A percentile compares a stretch with the other conserved stretches of the same genome.
Evolutionary conservation across 1,140 invertebrate genomes (phyloP).

Genomic region (Zophobas morio): DNA sequence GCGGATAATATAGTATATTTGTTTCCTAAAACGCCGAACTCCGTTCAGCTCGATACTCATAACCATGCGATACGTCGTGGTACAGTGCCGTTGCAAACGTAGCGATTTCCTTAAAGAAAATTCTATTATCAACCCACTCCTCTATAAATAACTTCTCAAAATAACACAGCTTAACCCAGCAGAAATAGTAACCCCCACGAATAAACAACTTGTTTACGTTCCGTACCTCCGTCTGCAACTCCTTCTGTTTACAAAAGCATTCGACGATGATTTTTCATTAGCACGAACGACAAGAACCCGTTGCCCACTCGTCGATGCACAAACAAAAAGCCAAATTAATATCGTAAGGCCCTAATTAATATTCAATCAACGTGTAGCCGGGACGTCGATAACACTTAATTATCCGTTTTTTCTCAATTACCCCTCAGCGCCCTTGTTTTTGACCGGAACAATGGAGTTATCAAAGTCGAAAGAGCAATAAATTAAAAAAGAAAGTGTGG

Average conservation of each 20-base stretch:
- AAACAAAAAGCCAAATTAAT: conserved; percentile 3
- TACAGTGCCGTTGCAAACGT: no score
- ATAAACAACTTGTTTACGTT: conserved; percentile 37
- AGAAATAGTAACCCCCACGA: conserved; percentile 12
- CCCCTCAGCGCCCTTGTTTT: conserved; percentile 8
- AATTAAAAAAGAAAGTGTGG: conserved; percentile 27
- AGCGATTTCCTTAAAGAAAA: background rate
- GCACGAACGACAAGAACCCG: background rate
- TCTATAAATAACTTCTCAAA: conserved; percentile 2
- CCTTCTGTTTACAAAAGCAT: conserved; percentile 11
- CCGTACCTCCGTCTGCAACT: background rate
- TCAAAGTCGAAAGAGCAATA: conserved; percentile 24
- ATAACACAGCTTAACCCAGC: background rate
- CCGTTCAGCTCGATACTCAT: no score
- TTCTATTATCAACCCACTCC: no score
- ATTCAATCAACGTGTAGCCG: conserved; percentile 9
- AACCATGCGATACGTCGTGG: no score
- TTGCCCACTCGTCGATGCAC: background rate
- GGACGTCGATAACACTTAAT: conserved; percentile 29
- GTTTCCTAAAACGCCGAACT: background rate
- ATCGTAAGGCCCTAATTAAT: conserved; percentile 12
- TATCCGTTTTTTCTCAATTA: conserved; percentile 20
- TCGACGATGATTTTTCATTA: background rate
- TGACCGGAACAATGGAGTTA: conserved; percentile 1
- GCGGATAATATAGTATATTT: background rate